A percentile compares a stretch with the other conserved stretches of the same genome.
Evolutionary conservation across 2,113 vertebrate species (phyloP).

Genomic region (Triplophysa rosa): DNA sequence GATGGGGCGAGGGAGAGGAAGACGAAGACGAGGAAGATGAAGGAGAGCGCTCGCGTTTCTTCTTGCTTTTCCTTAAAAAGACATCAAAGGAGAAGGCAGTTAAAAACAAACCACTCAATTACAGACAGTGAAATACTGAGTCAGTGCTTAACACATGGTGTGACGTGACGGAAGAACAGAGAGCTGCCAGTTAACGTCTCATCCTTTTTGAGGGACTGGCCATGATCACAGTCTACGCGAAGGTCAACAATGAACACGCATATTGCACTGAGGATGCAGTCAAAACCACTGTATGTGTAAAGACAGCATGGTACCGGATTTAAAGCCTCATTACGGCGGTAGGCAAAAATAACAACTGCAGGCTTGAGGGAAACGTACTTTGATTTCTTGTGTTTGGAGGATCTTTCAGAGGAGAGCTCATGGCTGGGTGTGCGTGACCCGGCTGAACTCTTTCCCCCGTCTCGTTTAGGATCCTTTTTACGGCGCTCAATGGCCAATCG

Average conservation of each 20-base stretch:
- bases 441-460: slow-evolving; percentile 87
- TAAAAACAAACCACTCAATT: not conserved
- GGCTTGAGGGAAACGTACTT: slow-evolving; percentile 68
- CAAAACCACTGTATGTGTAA: too few relatives aligned
- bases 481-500: slow-evolving; percentile 96
- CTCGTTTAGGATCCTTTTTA: slow-evolving; percentile 91
- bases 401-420: slow-evolving; percentile 91
- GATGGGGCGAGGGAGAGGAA: slow-evolving; percentile 81
- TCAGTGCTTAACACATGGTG: not conserved
- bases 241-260: too few relatives aligned
- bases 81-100: not conserved
- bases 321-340: too few relatives aligned
- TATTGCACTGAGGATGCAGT: too few relatives aligned
- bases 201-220: too few relatives aligned
- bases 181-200: too few relatives aligned
- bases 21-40: slow-evolving; percentile 91
- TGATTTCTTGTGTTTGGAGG: slow-evolving; percentile 93
- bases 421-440: slow-evolving; percentile 92
- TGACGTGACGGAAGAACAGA: not conserved
- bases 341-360: too few relatives aligned
- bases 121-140: not conserved
- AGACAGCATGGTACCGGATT: too few relatives aligned
- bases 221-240: too few relatives aligned
- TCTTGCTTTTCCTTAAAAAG: slow-evolving; percentile 85
- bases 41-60: slow-evolving; percentile 89